Evolutionary conservation across 2,888 invertebrate species (phyloP), one percentile per base, ranked within the genome.

Genomic region (Odontocerum albicorne): DNA sequence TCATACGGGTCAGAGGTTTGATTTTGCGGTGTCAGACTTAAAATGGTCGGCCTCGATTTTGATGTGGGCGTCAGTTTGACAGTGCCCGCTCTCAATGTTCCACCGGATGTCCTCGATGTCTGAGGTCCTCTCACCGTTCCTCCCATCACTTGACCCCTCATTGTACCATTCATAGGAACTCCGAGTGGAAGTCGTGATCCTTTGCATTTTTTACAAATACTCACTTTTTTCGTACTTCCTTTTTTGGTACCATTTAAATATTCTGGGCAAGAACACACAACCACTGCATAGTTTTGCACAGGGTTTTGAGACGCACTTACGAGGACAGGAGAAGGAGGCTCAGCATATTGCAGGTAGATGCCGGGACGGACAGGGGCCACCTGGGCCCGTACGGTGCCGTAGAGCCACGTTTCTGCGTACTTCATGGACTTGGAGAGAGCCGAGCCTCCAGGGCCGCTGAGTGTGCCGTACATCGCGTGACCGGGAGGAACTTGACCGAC

Each of bases 331-430:
- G 76, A 73, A 53, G 75, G 62, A 17, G 73, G 72, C 58, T 78
- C 78, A 38, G 75, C 68, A 60, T 77, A 77, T 42, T 73, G 67
- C 59, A 81, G 73, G 63, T 78, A 79, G 60, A 81, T 74, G 57
- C 77, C 74, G 36, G 77, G 73, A 66, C 79, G 67, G 50, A 71
- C 69, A 63, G 72, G 71, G 66, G 71, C 72, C 64, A 77, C 77
- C 62, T 78, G 75, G 61, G 75, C 78, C 65, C 87, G 77, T 1
- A 89, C 85, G 31, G 88, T 89, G 64, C 90, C 89, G 67, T 92
- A 91, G 12, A 91, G 80, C 91, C 91, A 92, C 50, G 90, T 88
- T 67, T 92, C 89, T 31, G 88, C 88, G 73, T 88, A 89, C 70
- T 87, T 86, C 90, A 91, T 90, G 66, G 90, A 89, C 70, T 88